Conservation (phyloP, 2,888 invertebrate species). For the Eristalinus sepulchralis region DNA sequence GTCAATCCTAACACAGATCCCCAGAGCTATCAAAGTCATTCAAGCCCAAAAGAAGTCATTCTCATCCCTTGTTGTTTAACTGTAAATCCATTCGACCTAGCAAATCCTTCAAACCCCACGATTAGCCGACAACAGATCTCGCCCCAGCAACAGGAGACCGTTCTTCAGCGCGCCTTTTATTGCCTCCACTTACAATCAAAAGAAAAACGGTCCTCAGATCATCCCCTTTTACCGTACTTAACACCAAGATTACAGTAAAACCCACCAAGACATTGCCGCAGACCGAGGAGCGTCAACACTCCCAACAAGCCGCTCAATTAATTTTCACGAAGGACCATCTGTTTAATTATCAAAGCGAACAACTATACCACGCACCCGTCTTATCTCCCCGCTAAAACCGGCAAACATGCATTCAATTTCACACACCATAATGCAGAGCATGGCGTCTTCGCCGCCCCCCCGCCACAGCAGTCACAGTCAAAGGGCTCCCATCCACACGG, state of each 20-base stretch:
- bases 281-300: slow-evolving; percentile 4
- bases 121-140: slow-evolving; percentile 8
- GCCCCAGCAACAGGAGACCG: slow-evolving; percentile 30
- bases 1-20: too few relatives aligned
- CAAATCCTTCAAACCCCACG: slow-evolving; percentile 27
- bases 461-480: not conserved
- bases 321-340: slow-evolving; percentile 46
- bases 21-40: too few relatives aligned
- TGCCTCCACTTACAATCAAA: slow-evolving; percentile 2
- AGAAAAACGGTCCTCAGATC: not conserved
- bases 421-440: slow-evolving; percentile 63
- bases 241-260: slow-evolving; percentile 60
- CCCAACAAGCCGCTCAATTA: slow-evolving; percentile 62
- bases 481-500: slow-evolving; percentile 43
- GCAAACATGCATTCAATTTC: slow-evolving; percentile 68
- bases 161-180: not conserved
- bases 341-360: slow-evolving; percentile 66
- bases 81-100: slow-evolving; percentile 12
- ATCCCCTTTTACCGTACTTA: slow-evolving; percentile 35
- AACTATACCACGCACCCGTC: not conserved
- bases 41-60: not conserved
- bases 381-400: slow-evolving; percentile 47
- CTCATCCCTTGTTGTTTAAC: not conserved
- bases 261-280: slow-evolving; percentile 45
- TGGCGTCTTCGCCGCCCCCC: not conserved